These are phyloP conservation scores for Sciaenops ocellatus DNA, from an alignment of 2,797 vertebrate genomes.

Conservation along the genomic window DNA sequence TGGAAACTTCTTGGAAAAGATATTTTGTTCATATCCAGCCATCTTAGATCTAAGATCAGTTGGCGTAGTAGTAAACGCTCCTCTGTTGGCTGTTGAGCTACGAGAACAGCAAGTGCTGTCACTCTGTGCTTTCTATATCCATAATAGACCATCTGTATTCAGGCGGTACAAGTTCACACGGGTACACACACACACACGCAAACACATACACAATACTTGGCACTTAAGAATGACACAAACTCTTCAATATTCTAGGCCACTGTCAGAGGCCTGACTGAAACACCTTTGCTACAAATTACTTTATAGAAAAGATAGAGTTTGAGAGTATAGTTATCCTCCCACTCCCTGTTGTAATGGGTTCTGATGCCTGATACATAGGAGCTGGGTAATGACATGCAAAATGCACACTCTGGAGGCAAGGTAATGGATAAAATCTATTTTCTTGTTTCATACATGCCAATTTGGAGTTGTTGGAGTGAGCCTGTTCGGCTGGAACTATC, in stretches of 20 bases:
- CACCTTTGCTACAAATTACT: constrained; percentile 64
- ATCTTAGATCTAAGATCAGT: constrained; percentile 40
- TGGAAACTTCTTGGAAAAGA: constrained; percentile 45
- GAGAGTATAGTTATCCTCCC: constrained; percentile 67
- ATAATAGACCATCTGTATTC: constrained; percentile 71
- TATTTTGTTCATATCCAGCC: constrained; percentile 51
- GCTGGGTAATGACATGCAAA: constrained; percentile 72
- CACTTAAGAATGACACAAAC: constrained; percentile 54
- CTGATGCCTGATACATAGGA: constrained; percentile 55
- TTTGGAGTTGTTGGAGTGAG: constrained; percentile 64
- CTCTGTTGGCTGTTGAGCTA: constrained; percentile 45
- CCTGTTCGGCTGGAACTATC: constrained; percentile 44
- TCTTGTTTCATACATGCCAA: constrained; percentile 68
- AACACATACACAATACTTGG: constrained; percentile 16
- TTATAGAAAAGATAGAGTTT: constrained; percentile 62
- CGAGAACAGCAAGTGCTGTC: constrained; percentile 51
- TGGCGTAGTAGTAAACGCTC: constrained; percentile 48
- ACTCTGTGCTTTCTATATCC: constrained; percentile 52
- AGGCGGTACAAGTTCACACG: constrained; percentile 33
- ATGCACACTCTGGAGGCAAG: constrained; percentile 43
- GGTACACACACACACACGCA: background rate
- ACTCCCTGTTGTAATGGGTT: constrained; percentile 59
- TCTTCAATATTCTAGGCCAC: constrained; percentile 60
- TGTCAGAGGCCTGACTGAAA: constrained; percentile 57
- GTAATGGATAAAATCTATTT: constrained; percentile 76